Evolutionary conservation across 2,797 vertebrate species (phyloP), one percentile per base, ranked within the genome.

Genomic region (Gymnocypris eckloni): DNA sequence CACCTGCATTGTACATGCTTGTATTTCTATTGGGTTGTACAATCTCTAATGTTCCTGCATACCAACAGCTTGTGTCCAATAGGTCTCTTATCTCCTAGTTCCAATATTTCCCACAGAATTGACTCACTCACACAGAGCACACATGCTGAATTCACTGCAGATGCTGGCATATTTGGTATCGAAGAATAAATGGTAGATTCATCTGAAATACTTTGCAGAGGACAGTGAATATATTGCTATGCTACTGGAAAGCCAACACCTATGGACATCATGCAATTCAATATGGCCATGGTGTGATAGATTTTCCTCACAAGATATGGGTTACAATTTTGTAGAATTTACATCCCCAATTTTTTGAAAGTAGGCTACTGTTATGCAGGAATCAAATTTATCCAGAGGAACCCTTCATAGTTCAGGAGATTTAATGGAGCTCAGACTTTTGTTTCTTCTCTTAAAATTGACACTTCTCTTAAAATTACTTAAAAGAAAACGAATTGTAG

Each of bases 1-100:
- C 71, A 77, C 41, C 43, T 85, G 61, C 43, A 87, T 56, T 81
- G 43, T 77, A 45, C 39, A 71, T 52, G 54, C 61, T 61, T 81
- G 39, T 61, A 56, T 78, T 71, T 77, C 79, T 76, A 33, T 15
- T 37, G 54, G 54, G 72, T 77, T 75, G 76, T 48, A 76, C 45
- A 41, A 80, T 84, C 70, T 85, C 71, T 50, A 25, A 72, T 76
- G 11, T 71, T 82, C 43, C 86, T 81, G 39, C 70, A 80, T 69
- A 69, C 77, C 16, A 75, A 72, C 81, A 73, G 56, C 64, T 61
- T 61, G 33, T 81, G 15, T 50, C 61, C 54, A 48, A 64, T 76
- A 64, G 69, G 50, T 81, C 16, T 71, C 64, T 81, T 82, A 85
- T 87, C 87, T 79, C 43, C 48, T 11, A 61, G 64, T 78, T 39